Evolutionary conservation across 2,888 invertebrate species (phyloP).

Genomic region (Tipula helvola): DNA sequence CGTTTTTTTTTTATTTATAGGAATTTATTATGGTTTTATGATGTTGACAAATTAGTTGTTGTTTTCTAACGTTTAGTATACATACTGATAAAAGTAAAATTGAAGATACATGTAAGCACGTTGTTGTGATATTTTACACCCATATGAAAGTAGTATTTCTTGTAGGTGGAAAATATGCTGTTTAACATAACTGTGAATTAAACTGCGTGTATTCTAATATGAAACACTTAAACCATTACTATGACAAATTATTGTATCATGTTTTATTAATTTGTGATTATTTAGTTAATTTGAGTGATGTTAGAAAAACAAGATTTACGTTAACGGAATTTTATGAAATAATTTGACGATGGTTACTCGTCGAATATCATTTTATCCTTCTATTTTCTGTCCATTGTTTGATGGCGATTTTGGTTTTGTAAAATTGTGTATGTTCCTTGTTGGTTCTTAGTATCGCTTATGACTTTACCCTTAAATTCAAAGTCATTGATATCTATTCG

Average conservation of each 20-base stretch:
- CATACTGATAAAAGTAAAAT: not conserved
- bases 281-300: not conserved
- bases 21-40: not conserved
- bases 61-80: not conserved
- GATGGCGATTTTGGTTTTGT: no score
- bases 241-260: not conserved
- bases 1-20: not conserved
- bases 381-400: no score
- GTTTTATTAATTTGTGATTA: not conserved
- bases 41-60: not conserved
- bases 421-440: no score
- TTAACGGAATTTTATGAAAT: no score
- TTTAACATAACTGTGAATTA: not conserved
- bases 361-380: no score
- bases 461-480: no score
- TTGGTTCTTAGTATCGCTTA: no score
- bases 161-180: not conserved
- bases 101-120: not conserved
- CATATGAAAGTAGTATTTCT: not conserved
- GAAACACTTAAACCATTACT: not conserved
- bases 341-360: no score
- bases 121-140: not conserved
- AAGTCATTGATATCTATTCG: no score
- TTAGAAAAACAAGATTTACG: not conserved
- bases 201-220: not conserved